phyloP scores from a whole-genome alignment of 2,113 vertebrate genomes.

The Abramis brama region DNA sequence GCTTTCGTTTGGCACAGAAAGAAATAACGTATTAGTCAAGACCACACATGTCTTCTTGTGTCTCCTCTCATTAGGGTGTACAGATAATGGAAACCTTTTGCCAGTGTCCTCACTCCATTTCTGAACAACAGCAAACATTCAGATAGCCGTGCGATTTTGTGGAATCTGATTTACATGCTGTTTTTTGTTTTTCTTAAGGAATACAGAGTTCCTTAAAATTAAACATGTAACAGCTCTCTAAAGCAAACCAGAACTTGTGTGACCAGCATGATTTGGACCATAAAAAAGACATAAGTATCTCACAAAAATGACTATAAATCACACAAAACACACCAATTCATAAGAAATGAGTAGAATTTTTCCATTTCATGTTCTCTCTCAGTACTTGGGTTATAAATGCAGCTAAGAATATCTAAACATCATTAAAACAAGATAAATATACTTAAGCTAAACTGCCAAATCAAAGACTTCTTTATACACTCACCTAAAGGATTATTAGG shows the following conservation, averaged over 20 bases:
- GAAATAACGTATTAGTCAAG: slow-evolving; percentile 39
- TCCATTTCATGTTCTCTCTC: neutral
- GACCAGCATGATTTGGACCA: neutral
- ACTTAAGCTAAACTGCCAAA: neutral
- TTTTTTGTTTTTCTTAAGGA: neutral
- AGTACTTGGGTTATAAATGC: neutral
- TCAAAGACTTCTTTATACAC: neutral
- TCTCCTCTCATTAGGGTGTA: slow-evolving; percentile 57
- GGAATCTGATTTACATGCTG: neutral
- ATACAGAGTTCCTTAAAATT: neutral
- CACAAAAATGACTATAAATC: neutral
- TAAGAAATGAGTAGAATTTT: neutral
- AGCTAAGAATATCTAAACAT: neutral
- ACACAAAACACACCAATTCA: neutral
- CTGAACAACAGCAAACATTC: slow-evolving; percentile 34
- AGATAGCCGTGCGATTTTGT: slow-evolving; percentile 1
- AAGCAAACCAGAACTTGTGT: neutral
- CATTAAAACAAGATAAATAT: neutral
- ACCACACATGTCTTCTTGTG: slow-evolving; percentile 55
- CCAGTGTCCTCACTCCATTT: slow-evolving; percentile 44
- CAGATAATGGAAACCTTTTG: slow-evolving; percentile 52
- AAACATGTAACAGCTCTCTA: neutral
- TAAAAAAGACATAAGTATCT: neutral
- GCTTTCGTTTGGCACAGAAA: slow-evolving; percentile 44
- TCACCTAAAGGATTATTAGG: too few species aligned